Evolutionary conservation across 2,113 vertebrate species (phyloP), one percentile per base, ranked within the genome.

Genomic region (Actenoides lindsayi): DNA sequence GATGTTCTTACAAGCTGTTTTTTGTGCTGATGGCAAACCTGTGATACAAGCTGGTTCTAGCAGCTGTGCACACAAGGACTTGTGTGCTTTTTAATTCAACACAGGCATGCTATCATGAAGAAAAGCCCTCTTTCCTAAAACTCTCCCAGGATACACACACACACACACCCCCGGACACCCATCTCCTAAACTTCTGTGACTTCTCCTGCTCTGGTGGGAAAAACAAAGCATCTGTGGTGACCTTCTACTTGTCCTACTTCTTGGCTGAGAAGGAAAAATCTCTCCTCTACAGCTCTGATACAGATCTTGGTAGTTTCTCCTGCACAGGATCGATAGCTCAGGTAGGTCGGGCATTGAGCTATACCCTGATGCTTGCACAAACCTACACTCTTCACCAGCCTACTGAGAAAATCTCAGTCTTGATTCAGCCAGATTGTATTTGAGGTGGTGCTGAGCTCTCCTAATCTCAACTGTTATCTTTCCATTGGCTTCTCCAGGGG

Each of bases 131-230:
- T 48, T 85, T 53, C 83, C 46, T 39, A 51, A 88, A 91, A n/a
- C n/a, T 79, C 6, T 24, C 24, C 23, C 1, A 33, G 37, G 0
- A 0, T 33, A 37, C 37, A 37, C 37, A 37, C 37, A 37, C 37
- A 37, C 6, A n/a, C 3, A 16, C 16, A 3, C 50, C 24, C 23
- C 1, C 35, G 37, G 0, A 0, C 9, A 4, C 11, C 42, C 33
- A 35, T 8, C 42, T 71, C 1, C 1, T 21, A 46, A 62, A 71
- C 16, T 41, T 53, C 85, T 4, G 3, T 0, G 1, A 10, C 12
- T 8, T 42, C 54, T 62, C 14, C 42, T 73, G 35, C 30, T 57
- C 19, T 3, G 11, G 9, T 51, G 35, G 30, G 74, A 51, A 92
- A 92, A 68, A 31, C 48, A 71, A 59, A 87, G 69, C 11, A 9